These are phyloP conservation scores for Cercopithecus mona DNA, from an alignment of 2,113 vertebrate species.

Conservation along the genomic window DNA sequence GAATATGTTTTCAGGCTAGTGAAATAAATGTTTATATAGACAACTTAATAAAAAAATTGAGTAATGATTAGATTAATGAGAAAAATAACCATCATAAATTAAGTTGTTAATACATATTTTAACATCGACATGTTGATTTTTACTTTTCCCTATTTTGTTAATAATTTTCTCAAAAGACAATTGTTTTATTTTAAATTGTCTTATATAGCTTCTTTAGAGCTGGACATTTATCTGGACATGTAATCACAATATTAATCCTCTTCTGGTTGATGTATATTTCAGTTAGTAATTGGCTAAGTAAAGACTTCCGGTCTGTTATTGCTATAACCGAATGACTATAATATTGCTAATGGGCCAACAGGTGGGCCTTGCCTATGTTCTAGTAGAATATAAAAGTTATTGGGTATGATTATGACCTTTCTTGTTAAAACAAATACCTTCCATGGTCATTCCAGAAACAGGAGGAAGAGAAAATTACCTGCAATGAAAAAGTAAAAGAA, in stretches of 20 bases:
- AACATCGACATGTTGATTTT: neutral
- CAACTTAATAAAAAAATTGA: neutral
- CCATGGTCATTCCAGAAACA: neutral
- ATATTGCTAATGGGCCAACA: neutral
- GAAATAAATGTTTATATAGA: neutral
- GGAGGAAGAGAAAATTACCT: neutral
- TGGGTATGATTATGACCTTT: neutral
- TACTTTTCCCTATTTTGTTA: neutral
- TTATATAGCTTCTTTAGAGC: neutral
- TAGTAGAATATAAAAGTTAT: conserved; percentile 3
- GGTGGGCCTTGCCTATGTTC: neutral
- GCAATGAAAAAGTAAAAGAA: neutral
- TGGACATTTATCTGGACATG: neutral
- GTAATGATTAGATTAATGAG: neutral
- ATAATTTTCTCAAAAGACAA: neutral
- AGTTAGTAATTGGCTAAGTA: neutral
- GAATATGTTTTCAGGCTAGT: neutral
- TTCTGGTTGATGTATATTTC: neutral
- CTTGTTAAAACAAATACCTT: neutral
- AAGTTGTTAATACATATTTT: neutral
- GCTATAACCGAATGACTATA: neutral
- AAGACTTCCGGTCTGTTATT: neutral
- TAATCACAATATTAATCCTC: neutral
- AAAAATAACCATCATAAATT: neutral
- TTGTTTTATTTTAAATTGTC: neutral